Evolutionary conservation across 2,113 vertebrate species (phyloP).

Genomic region (Falcunculus frontatus): DNA sequence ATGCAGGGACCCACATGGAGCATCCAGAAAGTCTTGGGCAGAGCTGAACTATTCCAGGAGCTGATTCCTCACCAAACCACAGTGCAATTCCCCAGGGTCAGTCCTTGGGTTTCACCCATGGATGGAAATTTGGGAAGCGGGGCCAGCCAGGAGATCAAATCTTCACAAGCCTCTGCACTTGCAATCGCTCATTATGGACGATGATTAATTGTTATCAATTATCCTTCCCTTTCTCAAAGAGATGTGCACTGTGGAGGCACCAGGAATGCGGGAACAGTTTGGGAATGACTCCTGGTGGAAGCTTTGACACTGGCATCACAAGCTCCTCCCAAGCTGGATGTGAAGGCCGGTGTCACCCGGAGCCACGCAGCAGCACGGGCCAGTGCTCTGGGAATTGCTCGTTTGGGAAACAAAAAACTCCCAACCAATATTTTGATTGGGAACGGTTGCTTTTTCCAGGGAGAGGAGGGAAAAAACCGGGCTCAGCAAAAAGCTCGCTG

Average conservation of each 20-base stretch:
- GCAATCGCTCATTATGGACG: accelerated
- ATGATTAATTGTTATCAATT: neutral
- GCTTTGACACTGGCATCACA: neutral
- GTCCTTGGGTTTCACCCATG: neutral
- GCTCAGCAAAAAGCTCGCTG: neutral
- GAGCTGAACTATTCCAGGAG: neutral
- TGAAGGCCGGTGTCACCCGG: neutral
- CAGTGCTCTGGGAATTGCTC: neutral
- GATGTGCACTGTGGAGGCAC: accelerated
- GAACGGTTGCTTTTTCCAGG: neutral
- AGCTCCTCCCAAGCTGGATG: neutral
- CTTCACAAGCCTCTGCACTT: neutral
- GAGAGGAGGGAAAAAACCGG: neutral
- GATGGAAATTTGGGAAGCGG: neutral
- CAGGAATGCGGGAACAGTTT: neutral
- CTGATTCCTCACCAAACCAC: neutral
- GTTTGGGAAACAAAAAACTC: neutral
- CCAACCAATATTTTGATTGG: neutral
- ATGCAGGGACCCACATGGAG: accelerated
- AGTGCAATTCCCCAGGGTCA: accelerated
- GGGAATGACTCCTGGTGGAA: neutral
- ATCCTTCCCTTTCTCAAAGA: neutral
- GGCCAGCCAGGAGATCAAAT: neutral
- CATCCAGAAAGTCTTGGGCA: accelerated
- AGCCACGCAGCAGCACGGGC: accelerated